phyloP scores from a whole-genome alignment of 2,797 vertebrate genomes.

The Tapirus indicus region DNA sequence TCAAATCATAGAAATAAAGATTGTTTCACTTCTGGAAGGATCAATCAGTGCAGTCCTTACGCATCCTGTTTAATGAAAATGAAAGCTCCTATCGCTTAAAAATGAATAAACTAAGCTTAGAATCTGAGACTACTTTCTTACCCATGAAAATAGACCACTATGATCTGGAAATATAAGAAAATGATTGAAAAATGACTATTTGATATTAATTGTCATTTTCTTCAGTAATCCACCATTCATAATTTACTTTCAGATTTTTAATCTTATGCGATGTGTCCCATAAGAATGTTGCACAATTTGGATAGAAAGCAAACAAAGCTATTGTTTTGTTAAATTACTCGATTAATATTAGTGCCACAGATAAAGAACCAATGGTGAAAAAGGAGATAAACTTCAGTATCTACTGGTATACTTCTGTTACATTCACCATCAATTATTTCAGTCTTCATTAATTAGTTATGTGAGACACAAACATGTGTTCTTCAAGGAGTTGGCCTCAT shows the following conservation, averaged over 20 bases:
- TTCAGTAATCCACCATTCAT: not conserved
- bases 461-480: conserved; percentile 85
- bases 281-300: not conserved
- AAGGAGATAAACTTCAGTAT: conserved; percentile 86
- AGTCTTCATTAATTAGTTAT: conserved; percentile 89
- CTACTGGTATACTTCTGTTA: conserved; percentile 86
- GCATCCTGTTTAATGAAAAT: conserved; percentile 31
- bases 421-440: conserved; percentile 90
- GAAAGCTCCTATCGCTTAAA: conserved; percentile 51
- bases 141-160: not conserved
- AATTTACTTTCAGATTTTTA: conserved; percentile 19
- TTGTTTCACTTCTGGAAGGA: conserved; percentile 34
- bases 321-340: conserved; percentile 72
- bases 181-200: not conserved
- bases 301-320: conserved; percentile 42
- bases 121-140: conserved; percentile 49
- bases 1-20: conserved; percentile 39
- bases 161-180: not conserved
- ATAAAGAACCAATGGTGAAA: conserved; percentile 76
- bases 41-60: conserved; percentile 48
- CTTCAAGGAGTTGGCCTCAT: conserved; percentile 75
- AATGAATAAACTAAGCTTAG: conserved; percentile 38
- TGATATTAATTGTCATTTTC: conserved; percentile 24
- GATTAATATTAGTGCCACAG: conserved; percentile 76
- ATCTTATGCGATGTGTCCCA: not conserved